Conservation (phyloP, 2,888 invertebrate genomes). For the Hyposoter didymator region DNA sequence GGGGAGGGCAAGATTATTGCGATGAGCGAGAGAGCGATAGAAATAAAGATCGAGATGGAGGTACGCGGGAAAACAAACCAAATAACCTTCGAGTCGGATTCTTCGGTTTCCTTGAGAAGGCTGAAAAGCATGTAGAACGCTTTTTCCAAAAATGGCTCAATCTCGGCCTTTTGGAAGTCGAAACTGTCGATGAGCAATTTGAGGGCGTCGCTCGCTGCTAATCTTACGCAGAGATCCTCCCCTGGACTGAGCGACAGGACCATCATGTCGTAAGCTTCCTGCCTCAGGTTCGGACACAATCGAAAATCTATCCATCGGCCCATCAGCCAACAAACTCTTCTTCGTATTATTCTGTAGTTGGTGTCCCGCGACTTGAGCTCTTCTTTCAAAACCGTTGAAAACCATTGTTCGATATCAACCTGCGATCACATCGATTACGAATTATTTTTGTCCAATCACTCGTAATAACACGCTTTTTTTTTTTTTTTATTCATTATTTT, state of each 20-base stretch:
- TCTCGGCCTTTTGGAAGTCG: conserved; percentile 94
- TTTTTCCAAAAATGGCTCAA: conserved; percentile 92
- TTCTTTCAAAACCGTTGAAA: conserved; percentile 91
- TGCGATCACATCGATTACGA: conserved; percentile 74
- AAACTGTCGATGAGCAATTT: conserved; percentile 95
- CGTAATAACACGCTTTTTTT: too few species aligned
- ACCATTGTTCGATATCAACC: conserved; percentile 97
- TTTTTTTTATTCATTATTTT: too few species aligned
- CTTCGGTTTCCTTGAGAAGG: conserved; percentile 93
- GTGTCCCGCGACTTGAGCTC: conserved; percentile 93
- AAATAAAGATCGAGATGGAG: background rate
- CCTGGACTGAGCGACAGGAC: conserved; percentile 89
- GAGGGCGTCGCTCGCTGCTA: conserved; percentile 94
- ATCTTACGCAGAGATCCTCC: conserved; percentile 95
- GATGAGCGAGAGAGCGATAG: conserved; percentile 27
- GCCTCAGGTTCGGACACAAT: conserved; percentile 91
- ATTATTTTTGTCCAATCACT: too few species aligned
- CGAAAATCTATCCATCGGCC: conserved; percentile 93
- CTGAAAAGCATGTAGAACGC: conserved; percentile 92
- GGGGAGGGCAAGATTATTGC: conserved; percentile 63
- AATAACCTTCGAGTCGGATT: conserved; percentile 95
- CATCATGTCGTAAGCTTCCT: conserved; percentile 92
- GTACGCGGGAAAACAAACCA: background rate
- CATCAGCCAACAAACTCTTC: conserved; percentile 94
- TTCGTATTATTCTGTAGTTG: conserved; percentile 93